phyloP scores from a whole-genome alignment of 2,797 vertebrate genomes.

The Numenius phaeopus region DNA sequence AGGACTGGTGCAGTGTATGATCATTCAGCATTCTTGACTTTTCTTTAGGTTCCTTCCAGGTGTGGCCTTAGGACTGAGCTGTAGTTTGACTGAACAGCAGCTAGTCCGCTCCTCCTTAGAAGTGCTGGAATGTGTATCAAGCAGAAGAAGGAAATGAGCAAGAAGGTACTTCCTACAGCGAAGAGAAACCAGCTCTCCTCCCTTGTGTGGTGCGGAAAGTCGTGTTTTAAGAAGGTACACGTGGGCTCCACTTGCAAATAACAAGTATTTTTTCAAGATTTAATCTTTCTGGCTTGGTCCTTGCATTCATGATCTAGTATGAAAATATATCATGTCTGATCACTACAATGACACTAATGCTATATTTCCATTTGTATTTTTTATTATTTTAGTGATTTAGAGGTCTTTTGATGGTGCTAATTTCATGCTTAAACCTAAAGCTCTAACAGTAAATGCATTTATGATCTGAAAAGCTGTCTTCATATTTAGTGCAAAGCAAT shows the following conservation, averaged over 20 bases:
- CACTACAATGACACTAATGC: neutral
- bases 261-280: neutral
- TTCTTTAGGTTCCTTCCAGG: neutral
- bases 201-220: neutral
- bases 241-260: neutral
- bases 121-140: rapidly evolving
- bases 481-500: neutral
- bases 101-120: neutral
- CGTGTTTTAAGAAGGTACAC: neutral
- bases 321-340: neutral
- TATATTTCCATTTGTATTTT: neutral
- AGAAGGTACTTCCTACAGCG: neutral
- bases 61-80: neutral
- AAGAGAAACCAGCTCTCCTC: neutral
- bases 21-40: neutral
- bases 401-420: neutral
- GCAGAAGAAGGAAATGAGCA: neutral
- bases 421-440: neutral
- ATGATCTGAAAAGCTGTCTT: neutral
- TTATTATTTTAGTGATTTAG: neutral
- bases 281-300: neutral
- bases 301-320: neutral
- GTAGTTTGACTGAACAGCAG: neutral
- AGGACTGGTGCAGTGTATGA: neutral
- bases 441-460: neutral